phyloP scores from a whole-genome alignment of 2,797 vertebrate genomes.

The Spatula versicolor region DNA sequence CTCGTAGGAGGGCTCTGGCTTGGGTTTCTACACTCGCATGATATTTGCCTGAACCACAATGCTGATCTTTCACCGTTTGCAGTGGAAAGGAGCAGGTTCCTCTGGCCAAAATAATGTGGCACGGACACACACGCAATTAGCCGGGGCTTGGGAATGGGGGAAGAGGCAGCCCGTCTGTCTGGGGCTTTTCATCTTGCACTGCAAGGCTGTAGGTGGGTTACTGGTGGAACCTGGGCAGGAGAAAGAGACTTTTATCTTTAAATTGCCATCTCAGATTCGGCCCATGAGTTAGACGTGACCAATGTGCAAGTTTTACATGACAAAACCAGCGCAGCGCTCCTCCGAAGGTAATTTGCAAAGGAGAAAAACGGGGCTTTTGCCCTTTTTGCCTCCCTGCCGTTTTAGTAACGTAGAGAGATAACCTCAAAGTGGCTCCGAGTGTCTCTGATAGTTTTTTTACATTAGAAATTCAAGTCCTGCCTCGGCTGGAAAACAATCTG shows the following conservation, averaged over 20 bases:
- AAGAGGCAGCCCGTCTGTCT: neutral
- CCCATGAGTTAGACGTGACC: accelerated
- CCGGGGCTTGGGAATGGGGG: neutral
- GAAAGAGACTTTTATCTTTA: accelerated
- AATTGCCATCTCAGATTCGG: neutral
- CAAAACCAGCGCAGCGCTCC: accelerated
- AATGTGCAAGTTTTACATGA: neutral
- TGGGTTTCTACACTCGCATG: neutral
- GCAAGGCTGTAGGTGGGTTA: accelerated
- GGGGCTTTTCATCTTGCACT: accelerated
- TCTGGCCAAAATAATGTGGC: accelerated
- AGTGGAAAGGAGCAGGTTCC: neutral
- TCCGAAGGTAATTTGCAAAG: neutral
- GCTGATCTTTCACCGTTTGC: neutral
- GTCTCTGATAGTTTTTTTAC: neutral
- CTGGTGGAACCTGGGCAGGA: neutral
- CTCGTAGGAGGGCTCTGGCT: neutral
- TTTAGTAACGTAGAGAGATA: neutral
- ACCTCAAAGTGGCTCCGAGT: neutral
- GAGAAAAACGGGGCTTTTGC: neutral
- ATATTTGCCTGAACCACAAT: neutral
- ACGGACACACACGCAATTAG: accelerated
- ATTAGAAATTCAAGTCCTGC: slow-evolving; percentile 57
- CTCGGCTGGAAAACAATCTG: slow-evolving; percentile 42
- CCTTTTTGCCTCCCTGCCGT: accelerated